Base-by-base conservation (phyloP, 53 echinoderm and acorn worm species). In the Arbacia lixula region DNA sequence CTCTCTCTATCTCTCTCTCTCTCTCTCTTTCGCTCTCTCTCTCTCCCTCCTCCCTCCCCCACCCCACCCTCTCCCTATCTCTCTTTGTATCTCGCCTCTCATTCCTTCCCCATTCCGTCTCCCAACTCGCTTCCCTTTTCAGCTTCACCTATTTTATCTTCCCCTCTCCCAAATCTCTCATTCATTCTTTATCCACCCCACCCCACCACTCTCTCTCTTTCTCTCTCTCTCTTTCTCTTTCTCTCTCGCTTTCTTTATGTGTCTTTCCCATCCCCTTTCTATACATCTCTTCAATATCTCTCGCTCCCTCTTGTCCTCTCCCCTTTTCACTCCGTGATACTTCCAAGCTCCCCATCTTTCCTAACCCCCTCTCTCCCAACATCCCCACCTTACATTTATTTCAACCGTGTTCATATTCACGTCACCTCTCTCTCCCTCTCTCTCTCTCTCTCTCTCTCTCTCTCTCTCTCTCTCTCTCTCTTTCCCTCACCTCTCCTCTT, bases 371-470 rank as follows among this genome's bases (percentile, higher is more conserved):
- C 5, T 6, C 42, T 69, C 42, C 69, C 69, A 69, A 27, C 12
- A 43, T 41, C 43, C 22, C 69, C 27, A 40, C 27, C 25, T 69
- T 69, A 42, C 43, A 28, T 43, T 42, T 43, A 4, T 28, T 30
- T 35, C 69, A 69, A 41, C 43, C 46, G 17, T 27, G 40, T 40
- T 69, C 69, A 69, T 69, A 42, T 43, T 42, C 40, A 69, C 69
- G 66, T 69, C 42, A 26, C 3, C 42, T 25, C 68, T 12, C 68
- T 26, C 27, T 36, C 36, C 29, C 69, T 69, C 49, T 46, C 49
- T 46, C 49, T 46, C 14, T 69, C 27, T n/a, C n/a, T n/a, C n/a
- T n/a, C 42, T 16, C 22, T 22, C 9, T 12, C 43, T 17, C 64
- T 16, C 22, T 64, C 64, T 64, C 30, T 64, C 31, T 33, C 64